Percentiles rank a stretch among this genome's conserved stretches.
Evolutionary conservation across 2,888 invertebrate genomes (phyloP).

Genomic region (Ischnura elegans): DNA sequence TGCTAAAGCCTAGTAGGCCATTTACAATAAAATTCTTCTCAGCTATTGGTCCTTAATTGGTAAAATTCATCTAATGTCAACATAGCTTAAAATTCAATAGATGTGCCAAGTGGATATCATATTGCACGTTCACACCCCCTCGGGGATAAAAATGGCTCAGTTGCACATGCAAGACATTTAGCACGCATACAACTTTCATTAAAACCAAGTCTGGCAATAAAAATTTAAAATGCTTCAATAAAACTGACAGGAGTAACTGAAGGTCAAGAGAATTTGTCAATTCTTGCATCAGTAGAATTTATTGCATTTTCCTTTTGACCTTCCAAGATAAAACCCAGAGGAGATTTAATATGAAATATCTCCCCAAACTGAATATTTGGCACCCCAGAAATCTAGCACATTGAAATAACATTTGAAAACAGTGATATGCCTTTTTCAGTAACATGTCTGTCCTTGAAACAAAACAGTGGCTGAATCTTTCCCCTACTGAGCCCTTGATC

Average conservation of each 20-base stretch:
- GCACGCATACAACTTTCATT: background rate
- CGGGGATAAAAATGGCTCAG: background rate
- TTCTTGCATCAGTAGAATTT: background rate
- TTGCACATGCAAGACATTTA: background rate
- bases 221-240: slow-evolving; percentile 9
- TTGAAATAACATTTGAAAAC: no score
- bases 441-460: background rate
- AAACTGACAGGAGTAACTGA: background rate
- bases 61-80: background rate
- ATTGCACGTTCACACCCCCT: slow-evolving; percentile 37
- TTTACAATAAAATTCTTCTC: background rate
- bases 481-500: slow-evolving; percentile 3
- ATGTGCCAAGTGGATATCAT: slow-evolving; percentile 15
- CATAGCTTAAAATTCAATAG: background rate
- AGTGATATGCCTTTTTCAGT: no score
- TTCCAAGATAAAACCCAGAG: background rate
- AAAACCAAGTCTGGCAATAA: background rate
- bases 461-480: slow-evolving; percentile 13
- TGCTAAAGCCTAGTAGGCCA: slow-evolving; percentile 10
- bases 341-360: background rate
- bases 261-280: background rate
- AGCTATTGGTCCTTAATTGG: slow-evolving; percentile 44
- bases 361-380: slow-evolving; percentile 20
- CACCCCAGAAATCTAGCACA: background rate
- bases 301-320: slow-evolving; percentile 27